A percentile compares a stretch with the other conserved stretches of the same genome.
Evolutionary conservation across 2,888 invertebrate genomes (phyloP).

Genomic region (Ophioninae sp.): DNA sequence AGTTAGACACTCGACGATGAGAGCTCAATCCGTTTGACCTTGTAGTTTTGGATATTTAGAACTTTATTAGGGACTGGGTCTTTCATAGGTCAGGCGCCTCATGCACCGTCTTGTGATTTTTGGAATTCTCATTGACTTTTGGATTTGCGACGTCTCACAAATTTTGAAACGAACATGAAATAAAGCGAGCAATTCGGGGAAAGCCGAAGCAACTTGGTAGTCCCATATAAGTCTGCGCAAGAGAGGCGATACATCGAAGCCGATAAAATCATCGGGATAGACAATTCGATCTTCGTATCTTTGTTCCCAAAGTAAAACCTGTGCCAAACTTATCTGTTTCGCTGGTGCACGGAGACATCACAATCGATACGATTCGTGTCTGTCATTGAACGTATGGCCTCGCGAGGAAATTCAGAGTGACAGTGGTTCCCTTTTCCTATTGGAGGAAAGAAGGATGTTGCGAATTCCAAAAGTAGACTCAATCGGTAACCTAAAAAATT

Average conservation of each 20-base stretch:
- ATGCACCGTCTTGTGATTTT: not conserved
- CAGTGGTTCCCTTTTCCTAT: not conserved
- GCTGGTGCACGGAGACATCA: not conserved
- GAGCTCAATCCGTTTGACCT: too few relatives aligned
- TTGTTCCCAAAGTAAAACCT: not conserved
- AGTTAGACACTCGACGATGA: too few relatives aligned
- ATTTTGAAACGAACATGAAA: not conserved
- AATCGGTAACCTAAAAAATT: not conserved
- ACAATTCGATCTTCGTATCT: not conserved
- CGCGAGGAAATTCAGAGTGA: not conserved
- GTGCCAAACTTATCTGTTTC: not conserved
- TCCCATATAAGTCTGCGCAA: not conserved
- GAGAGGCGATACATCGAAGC: not conserved
- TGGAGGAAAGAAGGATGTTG: not conserved
- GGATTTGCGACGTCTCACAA: not conserved
- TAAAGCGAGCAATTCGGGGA: not conserved
- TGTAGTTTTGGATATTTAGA: too few relatives aligned
- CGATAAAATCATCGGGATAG: not conserved
- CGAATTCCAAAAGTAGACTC: not conserved
- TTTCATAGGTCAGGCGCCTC: too few relatives aligned
- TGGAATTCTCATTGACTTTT: not conserved
- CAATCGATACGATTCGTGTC: not conserved
- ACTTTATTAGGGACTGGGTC: too few relatives aligned
- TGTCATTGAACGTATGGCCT: not conserved
- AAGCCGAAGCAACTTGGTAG: not conserved